Evolutionary conservation across 2,888 invertebrate species (phyloP), one percentile per base, ranked within the genome.

Genomic region (Hyppa rectilinea): DNA sequence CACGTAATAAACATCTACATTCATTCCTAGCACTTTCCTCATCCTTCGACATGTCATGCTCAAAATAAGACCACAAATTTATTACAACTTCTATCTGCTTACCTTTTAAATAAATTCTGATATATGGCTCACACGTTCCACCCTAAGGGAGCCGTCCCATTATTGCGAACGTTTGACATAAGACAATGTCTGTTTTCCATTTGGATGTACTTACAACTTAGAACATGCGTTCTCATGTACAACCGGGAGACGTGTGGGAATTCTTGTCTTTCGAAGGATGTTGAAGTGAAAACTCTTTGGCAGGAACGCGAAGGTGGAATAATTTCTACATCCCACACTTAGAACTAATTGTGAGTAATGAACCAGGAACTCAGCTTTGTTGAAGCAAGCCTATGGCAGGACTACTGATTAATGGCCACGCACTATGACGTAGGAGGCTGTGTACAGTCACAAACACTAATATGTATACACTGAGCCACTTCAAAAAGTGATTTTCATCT

Each of bases 161-260:
- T 77, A 77, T 75, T 50, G 72, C 62, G 4, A 50, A 45, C 50
- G 55, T 60, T 71, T 76, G 63, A 77, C 71, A 64, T 64, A 49
- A 75, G 50, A 71, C 77, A 75, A 77, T 76, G 77, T 76, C 61
- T 77, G 65, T 38, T 77, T 77, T 62, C 65, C 76, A 77, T 77
- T 66, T 29, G 59, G 59, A 77, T 53, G 65, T 53, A 38, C 49
- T 66, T 59, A 50, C 78, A 58, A 76, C 71, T n/a, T n/a, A n/a
- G n/a, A n/a, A 59, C 53, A 66, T 71, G 53, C 38, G 65, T 66
- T 59, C 60, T 36, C 50, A 61, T 64, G 60, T 60, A 12, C 26
- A 23, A 50, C 59, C n/a, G 12, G 70, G 23, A 76, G 20, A 23
- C 60, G 61, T 75, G 74, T 68, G 75, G 68, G 68, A 68, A 68